Conservation (phyloP, 2,888 invertebrate genomes). For the Epirrhoe alternata region DNA sequence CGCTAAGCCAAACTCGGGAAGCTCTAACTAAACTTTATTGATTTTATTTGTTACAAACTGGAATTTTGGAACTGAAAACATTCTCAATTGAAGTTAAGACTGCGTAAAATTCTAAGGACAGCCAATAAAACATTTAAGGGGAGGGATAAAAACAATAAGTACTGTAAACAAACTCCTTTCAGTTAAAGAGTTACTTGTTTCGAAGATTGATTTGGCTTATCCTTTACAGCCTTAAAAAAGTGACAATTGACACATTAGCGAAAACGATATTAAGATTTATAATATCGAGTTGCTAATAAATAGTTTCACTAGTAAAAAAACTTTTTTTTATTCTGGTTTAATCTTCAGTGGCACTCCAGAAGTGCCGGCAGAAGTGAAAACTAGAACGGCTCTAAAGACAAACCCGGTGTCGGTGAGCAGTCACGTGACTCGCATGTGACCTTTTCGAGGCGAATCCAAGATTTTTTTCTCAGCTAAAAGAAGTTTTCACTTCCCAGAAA, state of each 20-base stretch:
- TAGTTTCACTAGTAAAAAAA: no score
- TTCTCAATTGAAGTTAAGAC: constrained; percentile 54
- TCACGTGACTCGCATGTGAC: no score
- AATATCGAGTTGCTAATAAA: no score
- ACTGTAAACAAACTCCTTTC: constrained; percentile 42
- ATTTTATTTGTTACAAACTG: constrained; percentile 42
- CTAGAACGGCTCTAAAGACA: no score
- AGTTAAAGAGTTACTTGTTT: constrained; percentile 54
- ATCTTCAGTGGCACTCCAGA: no score
- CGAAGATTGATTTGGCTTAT: constrained; percentile 46
- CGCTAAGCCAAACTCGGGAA: constrained; percentile 18
- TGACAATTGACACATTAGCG: neutral
- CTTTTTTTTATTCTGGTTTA: neutral
- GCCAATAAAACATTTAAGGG: constrained; percentile 65
- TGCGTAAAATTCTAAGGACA: constrained; percentile 53
- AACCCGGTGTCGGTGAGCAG: no score
- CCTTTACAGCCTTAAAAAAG: constrained; percentile 16
- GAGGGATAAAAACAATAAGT: constrained; percentile 54
- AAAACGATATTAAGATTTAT: no score
- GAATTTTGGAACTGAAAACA: constrained; percentile 41
- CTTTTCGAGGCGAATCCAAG: no score
- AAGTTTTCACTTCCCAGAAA: no score
- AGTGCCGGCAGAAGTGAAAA: no score
- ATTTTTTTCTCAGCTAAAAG: no score
- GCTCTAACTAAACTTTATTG: constrained; percentile 43